Evolutionary conservation across 2,797 vertebrate genomes (phyloP).

Genomic region (Rhincodon typus): DNA sequence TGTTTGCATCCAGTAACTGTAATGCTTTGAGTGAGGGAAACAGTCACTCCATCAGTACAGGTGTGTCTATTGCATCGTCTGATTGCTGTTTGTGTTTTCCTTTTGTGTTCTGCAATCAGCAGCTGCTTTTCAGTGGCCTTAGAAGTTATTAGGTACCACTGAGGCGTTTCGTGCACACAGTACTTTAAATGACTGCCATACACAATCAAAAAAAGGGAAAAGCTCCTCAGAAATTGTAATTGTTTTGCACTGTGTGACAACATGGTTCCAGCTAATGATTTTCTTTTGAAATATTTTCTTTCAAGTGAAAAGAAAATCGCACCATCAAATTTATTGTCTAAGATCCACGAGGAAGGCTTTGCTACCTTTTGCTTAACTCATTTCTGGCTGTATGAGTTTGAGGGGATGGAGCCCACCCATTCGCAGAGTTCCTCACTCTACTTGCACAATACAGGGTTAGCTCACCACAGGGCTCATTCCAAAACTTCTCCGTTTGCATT

Average conservation of each 20-base stretch:
- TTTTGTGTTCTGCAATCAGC: conserved; percentile 31
- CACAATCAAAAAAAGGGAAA: not conserved
- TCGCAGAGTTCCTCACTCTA: not conserved
- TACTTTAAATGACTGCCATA: not conserved
- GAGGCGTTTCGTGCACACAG: conserved; percentile 18
- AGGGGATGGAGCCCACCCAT: not conserved
- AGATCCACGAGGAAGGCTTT: not conserved
- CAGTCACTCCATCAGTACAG: not conserved
- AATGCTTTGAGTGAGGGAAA: not conserved
- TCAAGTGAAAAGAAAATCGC: conserved; percentile 14
- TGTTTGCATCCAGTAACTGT: not conserved
- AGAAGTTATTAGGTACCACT: conserved; percentile 27
- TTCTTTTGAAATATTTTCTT: conserved; percentile 30
- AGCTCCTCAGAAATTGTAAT: conserved; percentile 26
- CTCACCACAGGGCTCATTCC: not conserved
- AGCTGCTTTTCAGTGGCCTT: conserved; percentile 7
- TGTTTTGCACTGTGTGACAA: conserved; percentile 28
- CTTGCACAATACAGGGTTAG: not conserved
- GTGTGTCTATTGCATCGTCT: conserved; percentile 14
- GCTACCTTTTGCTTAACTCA: not conserved
- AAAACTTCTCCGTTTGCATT: not conserved
- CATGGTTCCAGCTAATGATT: conserved; percentile 21
- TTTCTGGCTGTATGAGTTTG: not conserved
- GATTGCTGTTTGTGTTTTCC: conserved; percentile 32
- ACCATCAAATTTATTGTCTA: conserved; percentile 27